Base-by-base conservation (phyloP, 2,888 invertebrate species). In the Scaptodrosophila latifasciaeformis region DNA sequence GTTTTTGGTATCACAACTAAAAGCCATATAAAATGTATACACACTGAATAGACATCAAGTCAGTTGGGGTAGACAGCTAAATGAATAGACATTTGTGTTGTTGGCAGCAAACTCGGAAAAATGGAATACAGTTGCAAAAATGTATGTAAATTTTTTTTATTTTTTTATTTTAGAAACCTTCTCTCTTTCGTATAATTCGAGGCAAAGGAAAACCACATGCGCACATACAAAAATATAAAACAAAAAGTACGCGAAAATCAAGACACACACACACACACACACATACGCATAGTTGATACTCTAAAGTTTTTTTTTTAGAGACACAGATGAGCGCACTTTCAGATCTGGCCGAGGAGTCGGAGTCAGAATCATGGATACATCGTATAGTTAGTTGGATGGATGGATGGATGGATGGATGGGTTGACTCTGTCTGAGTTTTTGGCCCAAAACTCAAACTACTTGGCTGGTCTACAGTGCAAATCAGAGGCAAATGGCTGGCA, bases 291-390 rank as follows among this genome's bases (percentile, higher is more conserved):
- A 19, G 24, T 24, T 34, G 34, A 27, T 17, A 62, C 80, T 69
- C 59, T 49, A 70, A 78, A 78, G 57, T 68, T 78, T 74, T 55
- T 49, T 59, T 58, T 49, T 58, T 24, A 55, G 65, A 70, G 65
- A 63, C 63, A 57, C 56, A 70, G 67, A 66, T 62, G 66, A 69
- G 77, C 77, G 67, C 75, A 77, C 81, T 63, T 63, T 59, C 59
- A 45, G 55, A 37, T 54, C 12, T 46, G 31, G 35, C n/a, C 37
- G 35, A 3, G 7, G 4, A 17, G 37, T 13, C 35, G 15, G 2
- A 12, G 18, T 30, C 31, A 9, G 35, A 9, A 9, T 12, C 62
- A 37, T 65, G 56, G 43, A 56, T 67, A 59, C 57, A 55, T 49
- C 65, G 57, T 34, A 21, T 57, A 50, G 60, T 31, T 55, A 54